Conservation (phyloP, 2,113 vertebrate genomes). For the Sarotherodon lohbergeri region DNA sequence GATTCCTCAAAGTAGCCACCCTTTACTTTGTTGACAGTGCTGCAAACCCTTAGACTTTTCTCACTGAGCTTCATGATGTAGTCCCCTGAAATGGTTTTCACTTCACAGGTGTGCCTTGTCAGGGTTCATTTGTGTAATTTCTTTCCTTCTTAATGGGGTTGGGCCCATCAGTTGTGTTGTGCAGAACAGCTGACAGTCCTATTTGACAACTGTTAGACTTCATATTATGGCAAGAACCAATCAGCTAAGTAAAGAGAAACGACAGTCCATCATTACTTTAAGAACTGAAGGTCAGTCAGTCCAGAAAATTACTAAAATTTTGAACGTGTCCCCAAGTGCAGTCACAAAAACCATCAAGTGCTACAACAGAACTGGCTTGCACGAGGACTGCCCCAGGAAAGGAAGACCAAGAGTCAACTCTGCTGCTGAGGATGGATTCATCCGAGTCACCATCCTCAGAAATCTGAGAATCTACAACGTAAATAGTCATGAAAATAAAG, state of each 20-base stretch:
- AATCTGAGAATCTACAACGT: neutral
- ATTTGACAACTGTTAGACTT: neutral
- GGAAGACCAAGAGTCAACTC: neutral
- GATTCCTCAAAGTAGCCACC: neutral
- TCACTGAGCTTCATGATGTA: neutral
- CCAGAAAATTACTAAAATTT: neutral
- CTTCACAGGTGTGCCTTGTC: neutral
- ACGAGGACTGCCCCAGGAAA: neutral
- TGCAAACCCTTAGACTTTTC: neutral
- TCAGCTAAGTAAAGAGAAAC: neutral
- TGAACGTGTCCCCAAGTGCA: neutral
- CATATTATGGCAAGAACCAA: neutral
- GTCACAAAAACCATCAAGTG: neutral
- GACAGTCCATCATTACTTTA: neutral
- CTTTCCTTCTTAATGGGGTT: neutral
- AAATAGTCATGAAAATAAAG: neutral
- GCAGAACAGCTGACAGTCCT: neutral
- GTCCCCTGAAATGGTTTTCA: neutral
- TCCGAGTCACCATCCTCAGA: neutral
- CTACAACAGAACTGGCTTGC: neutral
- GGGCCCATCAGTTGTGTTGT: neutral
- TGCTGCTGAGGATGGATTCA: neutral
- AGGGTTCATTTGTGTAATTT: neutral
- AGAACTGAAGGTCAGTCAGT: neutral
- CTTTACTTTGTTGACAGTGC: neutral